Percentiles rank a stretch among this genome's conserved stretches.
These are phyloP conservation scores for Apistogramma diplotaenia DNA, from an alignment of 2,113 vertebrate species.

Conservation along the genomic window DNA sequence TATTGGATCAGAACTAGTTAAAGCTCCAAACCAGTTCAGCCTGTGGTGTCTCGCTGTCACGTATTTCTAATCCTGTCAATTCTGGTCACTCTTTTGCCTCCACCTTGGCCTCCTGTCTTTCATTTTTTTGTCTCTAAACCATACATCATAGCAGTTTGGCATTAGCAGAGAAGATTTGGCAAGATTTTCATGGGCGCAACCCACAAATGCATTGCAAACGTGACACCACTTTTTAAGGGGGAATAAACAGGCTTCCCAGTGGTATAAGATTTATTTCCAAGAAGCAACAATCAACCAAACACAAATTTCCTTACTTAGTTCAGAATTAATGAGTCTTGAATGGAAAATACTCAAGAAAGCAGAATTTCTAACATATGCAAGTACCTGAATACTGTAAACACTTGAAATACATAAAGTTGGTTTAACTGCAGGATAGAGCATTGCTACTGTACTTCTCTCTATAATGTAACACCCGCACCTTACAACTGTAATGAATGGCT, in stretches of 20 bases:
- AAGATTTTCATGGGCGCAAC: too few relatives aligned
- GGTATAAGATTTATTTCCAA: too few relatives aligned
- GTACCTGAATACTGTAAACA: background rate
- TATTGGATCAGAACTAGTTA: fast-evolving
- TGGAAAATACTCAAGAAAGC: background rate
- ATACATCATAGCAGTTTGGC: background rate
- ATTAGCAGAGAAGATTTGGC: too few relatives aligned
- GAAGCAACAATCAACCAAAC: too few relatives aligned
- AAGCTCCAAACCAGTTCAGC: background rate
- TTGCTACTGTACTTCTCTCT: background rate
- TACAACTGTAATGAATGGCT: background rate
- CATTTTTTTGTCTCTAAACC: background rate
- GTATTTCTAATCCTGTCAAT: background rate
- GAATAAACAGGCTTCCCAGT: too few relatives aligned
- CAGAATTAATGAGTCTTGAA: background rate
- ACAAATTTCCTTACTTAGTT: too few relatives aligned
- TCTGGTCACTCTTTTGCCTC: background rate
- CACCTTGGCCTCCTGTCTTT: background rate
- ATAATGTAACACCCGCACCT: background rate
- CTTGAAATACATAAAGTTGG: background rate
- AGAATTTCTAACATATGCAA: fast-evolving
- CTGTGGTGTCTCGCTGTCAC: too few relatives aligned
- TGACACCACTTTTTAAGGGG: too few relatives aligned
- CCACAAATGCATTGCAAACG: too few relatives aligned
- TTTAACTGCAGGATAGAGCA: background rate